phyloP scores from a whole-genome alignment of 1,140 invertebrate species.

The Drosophila prosaltans region DNA sequence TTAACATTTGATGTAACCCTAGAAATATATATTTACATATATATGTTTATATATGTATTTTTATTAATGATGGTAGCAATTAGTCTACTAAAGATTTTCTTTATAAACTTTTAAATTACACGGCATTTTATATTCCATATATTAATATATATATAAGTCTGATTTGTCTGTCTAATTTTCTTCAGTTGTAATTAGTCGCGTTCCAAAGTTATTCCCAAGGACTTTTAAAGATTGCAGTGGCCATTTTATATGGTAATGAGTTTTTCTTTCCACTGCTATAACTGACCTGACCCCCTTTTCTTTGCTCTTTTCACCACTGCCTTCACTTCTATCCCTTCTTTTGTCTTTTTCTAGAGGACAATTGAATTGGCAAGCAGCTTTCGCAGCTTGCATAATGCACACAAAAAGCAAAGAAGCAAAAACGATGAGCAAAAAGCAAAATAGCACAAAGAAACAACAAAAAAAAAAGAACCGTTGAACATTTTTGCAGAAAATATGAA shows the following conservation, averaged over 20 bases:
- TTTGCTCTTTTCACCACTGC: slow-evolving; percentile 28
- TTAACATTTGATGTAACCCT: too few species aligned
- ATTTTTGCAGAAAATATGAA: slow-evolving; percentile 47
- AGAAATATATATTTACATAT: too few species aligned
- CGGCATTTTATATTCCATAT: not conserved
- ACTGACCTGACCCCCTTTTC: slow-evolving; percentile 12
- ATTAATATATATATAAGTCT: not conserved
- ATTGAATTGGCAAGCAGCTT: slow-evolving; percentile 71
- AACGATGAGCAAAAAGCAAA: not conserved
- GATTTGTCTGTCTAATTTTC: not conserved
- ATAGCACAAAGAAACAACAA: too few species aligned
- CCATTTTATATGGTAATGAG: slow-evolving; percentile 77
- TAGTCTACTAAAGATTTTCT: too few species aligned
- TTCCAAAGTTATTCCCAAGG: slow-evolving; percentile 54
- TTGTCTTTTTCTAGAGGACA: slow-evolving; percentile 40
- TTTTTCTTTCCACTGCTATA: slow-evolving; percentile 52
- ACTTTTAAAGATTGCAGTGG: slow-evolving; percentile 46
- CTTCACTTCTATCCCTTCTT: slow-evolving; percentile 36
- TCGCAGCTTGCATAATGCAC: slow-evolving; percentile 50
- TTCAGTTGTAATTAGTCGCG: slow-evolving; percentile 61
- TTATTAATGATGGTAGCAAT: too few species aligned
- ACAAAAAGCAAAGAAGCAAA: slow-evolving; percentile 15
- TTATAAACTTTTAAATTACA: not conserved
- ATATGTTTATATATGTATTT: too few species aligned
- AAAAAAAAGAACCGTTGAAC: slow-evolving; percentile 33